Evolutionary conservation across 2,797 vertebrate genomes (phyloP), one percentile per base, ranked within the genome.

Genomic region (Danionella dracula): DNA sequence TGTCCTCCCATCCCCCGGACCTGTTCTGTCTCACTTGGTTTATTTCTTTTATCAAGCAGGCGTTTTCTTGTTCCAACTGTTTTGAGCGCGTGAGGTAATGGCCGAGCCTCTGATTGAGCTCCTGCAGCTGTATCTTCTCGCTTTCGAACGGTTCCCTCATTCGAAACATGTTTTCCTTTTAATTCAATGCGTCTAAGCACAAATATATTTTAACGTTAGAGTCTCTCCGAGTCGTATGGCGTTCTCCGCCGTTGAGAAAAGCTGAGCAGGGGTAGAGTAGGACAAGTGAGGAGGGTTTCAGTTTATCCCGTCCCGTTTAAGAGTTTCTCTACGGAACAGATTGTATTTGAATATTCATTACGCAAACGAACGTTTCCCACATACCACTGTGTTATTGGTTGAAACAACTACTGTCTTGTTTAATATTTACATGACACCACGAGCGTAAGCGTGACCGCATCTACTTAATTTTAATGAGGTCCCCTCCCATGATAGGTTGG

Each of bases 31-130:
- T 82, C 60, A 91, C 79, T 61, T 80, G 61, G 17, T 81, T 85
- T 42, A 97, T 86, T 78, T 96, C 93, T 6, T 70, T 64, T 0
- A 91, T 78, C 32, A 99, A 85, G 29, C 76, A 76, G 49, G 79
- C 78, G 74, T 98, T 97, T 78, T 98, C 94, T 13, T 88, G 84
- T 86, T 99, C 96, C 81, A 99, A 68, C 58, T 93, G 88, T 77
- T 92, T 88, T 8, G 93, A 91, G 44, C 93, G 85, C 67, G 84
- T 82, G 31, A 98, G 86, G 57, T 98, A 99, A 21, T 92, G 90
- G 12, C 79, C 66, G 29, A 99, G 88, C 68, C 92, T 90, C 75
- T 80, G 75, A 81, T 99, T 99, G 64, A 99, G 93, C 79, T 93
- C 89, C 78, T 88, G 93, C 49, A 98, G 85, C 71, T 98, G 93